Base-by-base conservation (phyloP, 1,140 invertebrate genomes). In the Plectrocnemia conspersa region DNA sequence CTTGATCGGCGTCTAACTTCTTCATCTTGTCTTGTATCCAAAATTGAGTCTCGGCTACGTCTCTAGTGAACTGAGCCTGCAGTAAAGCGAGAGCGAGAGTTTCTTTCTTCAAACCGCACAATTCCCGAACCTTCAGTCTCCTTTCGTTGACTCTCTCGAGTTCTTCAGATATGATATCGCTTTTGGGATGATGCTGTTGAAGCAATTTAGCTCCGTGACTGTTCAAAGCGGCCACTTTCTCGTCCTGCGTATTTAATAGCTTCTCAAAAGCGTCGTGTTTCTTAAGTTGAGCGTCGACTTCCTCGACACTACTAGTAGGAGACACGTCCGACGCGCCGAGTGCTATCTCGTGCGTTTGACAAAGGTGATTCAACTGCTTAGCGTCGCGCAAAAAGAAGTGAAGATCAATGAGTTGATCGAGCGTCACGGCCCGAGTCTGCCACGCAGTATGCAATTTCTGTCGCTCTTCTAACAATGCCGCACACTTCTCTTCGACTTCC, bases 1-100 rank as follows among this genome's bases (percentile, higher is more conserved):
- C 77, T 11, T 75, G 73, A 67, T 91, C 88, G 0, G 84, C 80
- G 62, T 90, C 83, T 2, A 95, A 71, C 66, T 91, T 90, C 68
- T 91, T 95, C 57, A 88, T 81, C 69, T 96, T 97, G 66, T 97
- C 94, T 35, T 84, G 87, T 54, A 98, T 92, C 95, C 94, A 98
- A 6, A 81, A 83, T 65, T 91, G 82, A 3, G 90, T 85, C 67
- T 97, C 93, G 2, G 79, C 82, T 7, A 91, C 90, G 68, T 98
- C 93, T 44, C 92, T 77, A 10, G 89, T 81, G 71, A 98, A 98
- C 67, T 95, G 89, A 2, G 89, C 88, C 63, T 95, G 86, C 1
- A 94, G 71, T 10, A 93, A 72, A 4, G 85, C 83, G 59, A 93
- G 88, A n/a, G 83, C 81, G 2, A 98, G 71, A 44, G 81, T 79